Conservation (phyloP, 1,140 invertebrate genomes). For the Lucilia cuprina region DNA sequence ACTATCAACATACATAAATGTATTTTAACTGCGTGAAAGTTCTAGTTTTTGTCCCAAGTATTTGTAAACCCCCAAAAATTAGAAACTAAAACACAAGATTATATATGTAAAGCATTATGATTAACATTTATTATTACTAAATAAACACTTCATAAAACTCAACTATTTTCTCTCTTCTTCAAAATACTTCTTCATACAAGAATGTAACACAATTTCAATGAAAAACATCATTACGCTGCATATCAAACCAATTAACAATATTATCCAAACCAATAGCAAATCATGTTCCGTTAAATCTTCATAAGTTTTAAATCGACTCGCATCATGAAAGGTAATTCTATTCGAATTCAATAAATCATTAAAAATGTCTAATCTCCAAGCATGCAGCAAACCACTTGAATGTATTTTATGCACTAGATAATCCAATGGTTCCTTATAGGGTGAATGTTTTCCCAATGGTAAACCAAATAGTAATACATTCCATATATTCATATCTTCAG, state of each 20-base stretch:
- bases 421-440: constrained; percentile 10
- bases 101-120: too few relatives aligned
- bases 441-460: neutral
- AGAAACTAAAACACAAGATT: too few relatives aligned
- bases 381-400: neutral
- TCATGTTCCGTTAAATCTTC: neutral
- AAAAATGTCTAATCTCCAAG: neutral
- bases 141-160: too few relatives aligned
- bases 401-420: neutral
- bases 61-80: too few relatives aligned
- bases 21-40: too few relatives aligned
- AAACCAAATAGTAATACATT: constrained; percentile 14
- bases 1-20: too few relatives aligned
- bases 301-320: neutral
- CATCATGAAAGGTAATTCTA: neutral
- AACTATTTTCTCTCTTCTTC: neutral
- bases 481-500: neutral
- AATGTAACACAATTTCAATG: neutral
- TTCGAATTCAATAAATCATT: constrained; percentile 14
- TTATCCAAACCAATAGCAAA: constrained; percentile 3
- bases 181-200: neutral
- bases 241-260: neutral
- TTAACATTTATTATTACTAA: too few relatives aligned
- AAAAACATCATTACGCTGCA: neutral
- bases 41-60: too few relatives aligned